Evolutionary conservation across 2,797 vertebrate species (phyloP).

Genomic region (Meriones psammophilus): DNA sequence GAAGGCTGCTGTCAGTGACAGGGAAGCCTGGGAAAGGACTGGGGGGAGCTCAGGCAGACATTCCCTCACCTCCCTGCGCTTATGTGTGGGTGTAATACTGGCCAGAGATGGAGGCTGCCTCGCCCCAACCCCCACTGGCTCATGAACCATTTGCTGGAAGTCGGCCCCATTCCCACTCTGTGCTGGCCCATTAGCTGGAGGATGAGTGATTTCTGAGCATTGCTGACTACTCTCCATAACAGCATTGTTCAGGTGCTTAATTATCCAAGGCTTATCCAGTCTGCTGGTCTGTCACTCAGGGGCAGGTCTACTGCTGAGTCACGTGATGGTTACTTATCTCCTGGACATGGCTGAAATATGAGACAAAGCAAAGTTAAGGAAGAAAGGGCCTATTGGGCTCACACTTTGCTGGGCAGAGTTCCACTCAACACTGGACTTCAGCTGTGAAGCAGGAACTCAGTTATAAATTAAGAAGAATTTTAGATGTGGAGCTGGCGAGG

Average conservation of each 20-base stretch:
- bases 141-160: background rate
- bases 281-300: background rate
- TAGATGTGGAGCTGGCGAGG: background rate
- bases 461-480: background rate
- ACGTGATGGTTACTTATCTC: background rate
- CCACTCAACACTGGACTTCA: no score
- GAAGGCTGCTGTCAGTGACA: accelerated
- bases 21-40: background rate
- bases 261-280: background rate
- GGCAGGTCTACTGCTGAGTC: background rate
- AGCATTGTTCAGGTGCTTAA: background rate
- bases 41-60: background rate
- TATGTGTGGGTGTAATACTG: background rate
- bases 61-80: accelerated
- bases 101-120: background rate
- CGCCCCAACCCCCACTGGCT: background rate
- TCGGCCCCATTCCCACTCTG: background rate
- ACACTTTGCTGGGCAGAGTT: background rate
- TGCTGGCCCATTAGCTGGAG: background rate
- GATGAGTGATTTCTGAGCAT: background rate
- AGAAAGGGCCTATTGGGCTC: background rate
- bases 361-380: background rate
- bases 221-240: background rate
- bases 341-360: background rate
- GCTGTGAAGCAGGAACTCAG: background rate